Evolutionary conservation across 2,888 invertebrate genomes (phyloP).

Genomic region (Molanna angustata): DNA sequence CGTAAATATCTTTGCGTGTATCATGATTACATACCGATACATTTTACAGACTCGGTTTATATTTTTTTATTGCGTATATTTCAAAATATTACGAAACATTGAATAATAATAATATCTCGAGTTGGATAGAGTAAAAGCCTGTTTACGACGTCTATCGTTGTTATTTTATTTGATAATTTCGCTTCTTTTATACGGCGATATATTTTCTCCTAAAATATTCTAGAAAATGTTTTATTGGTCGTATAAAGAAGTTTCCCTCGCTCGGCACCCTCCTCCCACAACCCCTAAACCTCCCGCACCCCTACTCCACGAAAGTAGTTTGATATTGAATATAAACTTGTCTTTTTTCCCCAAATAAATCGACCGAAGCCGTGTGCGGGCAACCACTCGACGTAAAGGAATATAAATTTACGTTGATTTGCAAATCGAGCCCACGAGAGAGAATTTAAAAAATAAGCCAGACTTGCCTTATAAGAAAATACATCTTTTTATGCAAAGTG

Average conservation of each 20-base stretch:
- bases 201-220: constrained; percentile 9
- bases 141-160: not conserved
- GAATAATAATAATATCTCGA: too few species aligned
- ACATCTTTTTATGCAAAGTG: constrained; percentile 23
- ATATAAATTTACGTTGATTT: constrained; percentile 33
- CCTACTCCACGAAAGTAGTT: constrained; percentile 30
- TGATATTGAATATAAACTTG: constrained; percentile 31
- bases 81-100: too few species aligned
- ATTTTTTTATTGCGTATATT: too few species aligned
- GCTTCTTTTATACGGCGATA: not conserved
- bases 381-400: constrained; percentile 25
- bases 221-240: constrained; percentile 15
- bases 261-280: constrained; percentile 8
- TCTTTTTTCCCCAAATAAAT: constrained; percentile 29
- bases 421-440: constrained; percentile 28
- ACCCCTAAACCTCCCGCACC: too few species aligned
- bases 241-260: constrained; percentile 12
- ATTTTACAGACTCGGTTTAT: too few species aligned
- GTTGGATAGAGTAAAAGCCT: too few species aligned
- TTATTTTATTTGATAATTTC: not conserved
- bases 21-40: too few species aligned
- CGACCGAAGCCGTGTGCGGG: constrained; percentile 26
- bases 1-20: too few species aligned
- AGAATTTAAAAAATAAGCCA: constrained; percentile 27
- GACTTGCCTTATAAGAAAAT: constrained; percentile 29